A percentile compares a stretch with the other conserved stretches of the same genome.
Evolutionary conservation across 2,797 vertebrate genomes (phyloP).

Genomic region (Sebastes glaucus): DNA sequence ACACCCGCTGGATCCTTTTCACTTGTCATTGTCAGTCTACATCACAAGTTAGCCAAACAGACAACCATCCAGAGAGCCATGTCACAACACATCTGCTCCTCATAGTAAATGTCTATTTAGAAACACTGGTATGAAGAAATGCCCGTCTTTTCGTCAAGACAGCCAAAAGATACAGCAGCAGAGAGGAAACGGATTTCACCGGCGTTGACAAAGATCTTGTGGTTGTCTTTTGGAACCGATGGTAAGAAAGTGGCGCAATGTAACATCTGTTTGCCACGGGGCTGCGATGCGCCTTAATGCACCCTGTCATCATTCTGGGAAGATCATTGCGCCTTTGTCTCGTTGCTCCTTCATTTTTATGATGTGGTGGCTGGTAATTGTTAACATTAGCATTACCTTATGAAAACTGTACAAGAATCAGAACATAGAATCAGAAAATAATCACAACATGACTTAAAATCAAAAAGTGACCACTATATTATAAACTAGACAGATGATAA

Average conservation of each 20-base stretch:
- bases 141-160: conserved; percentile 38
- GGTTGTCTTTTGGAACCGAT: conserved; percentile 18
- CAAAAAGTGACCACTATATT: background rate
- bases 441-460: background rate
- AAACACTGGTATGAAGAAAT: conserved; percentile 31
- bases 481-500: background rate
- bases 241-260: background rate
- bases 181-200: background rate
- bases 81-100: conserved; percentile 69
- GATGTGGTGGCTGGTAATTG: background rate
- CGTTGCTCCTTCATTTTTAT: background rate
- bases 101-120: conserved; percentile 56
- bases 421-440: background rate
- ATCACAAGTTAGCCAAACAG: conserved; percentile 64
- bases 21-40: conserved; percentile 71
- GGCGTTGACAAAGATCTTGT: background rate
- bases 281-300: background rate
- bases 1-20: conserved; percentile 66
- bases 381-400: background rate
- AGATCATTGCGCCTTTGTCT: background rate
- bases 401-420: background rate
- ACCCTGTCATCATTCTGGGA: conserved; percentile 2
- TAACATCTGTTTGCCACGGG: conserved; percentile 6
- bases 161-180: conserved; percentile 30
- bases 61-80: conserved; percentile 60